Percentiles rank a stretch among this genome's conserved stretches.
phyloP scores from a whole-genome alignment of 2,888 invertebrate species.

The Microchrysa polita region DNA sequence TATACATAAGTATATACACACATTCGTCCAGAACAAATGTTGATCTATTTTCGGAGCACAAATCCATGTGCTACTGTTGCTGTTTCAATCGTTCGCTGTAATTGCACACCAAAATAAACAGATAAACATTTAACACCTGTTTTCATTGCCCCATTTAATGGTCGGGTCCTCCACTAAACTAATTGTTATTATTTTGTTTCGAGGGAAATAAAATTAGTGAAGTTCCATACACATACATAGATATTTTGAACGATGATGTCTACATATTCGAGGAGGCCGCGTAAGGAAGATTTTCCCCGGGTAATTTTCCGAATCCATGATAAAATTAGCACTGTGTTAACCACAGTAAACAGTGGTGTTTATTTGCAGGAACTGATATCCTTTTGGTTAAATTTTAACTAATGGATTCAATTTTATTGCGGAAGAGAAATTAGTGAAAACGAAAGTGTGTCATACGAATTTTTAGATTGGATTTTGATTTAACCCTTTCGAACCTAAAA shows the following conservation, averaged over 20 bases:
- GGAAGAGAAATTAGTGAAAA: background rate
- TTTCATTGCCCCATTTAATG: background rate
- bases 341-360: background rate
- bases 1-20: too few relatives aligned
- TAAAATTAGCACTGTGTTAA: background rate
- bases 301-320: background rate
- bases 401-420: conserved; percentile 13
- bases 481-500: too few relatives aligned
- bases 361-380: conserved; percentile 16
- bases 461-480: too few relatives aligned
- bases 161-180: background rate
- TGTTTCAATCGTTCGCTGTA: too few relatives aligned
- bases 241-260: too few relatives aligned
- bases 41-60: too few relatives aligned
- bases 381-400: conserved; percentile 5
- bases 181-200: background rate
- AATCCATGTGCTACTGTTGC: too few relatives aligned
- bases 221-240: background rate
- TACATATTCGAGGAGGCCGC: too few relatives aligned
- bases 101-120: background rate
- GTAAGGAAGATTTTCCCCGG: too few relatives aligned
- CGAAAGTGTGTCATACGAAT: too few relatives aligned
- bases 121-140: conserved; percentile 15
- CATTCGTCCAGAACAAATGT: too few relatives aligned
- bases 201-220: background rate